A percentile compares a stretch with the other conserved stretches of the same genome.
Evolutionary conservation across 2,888 invertebrate genomes (phyloP).

Genomic region (Zygogramma bicolorata): DNA sequence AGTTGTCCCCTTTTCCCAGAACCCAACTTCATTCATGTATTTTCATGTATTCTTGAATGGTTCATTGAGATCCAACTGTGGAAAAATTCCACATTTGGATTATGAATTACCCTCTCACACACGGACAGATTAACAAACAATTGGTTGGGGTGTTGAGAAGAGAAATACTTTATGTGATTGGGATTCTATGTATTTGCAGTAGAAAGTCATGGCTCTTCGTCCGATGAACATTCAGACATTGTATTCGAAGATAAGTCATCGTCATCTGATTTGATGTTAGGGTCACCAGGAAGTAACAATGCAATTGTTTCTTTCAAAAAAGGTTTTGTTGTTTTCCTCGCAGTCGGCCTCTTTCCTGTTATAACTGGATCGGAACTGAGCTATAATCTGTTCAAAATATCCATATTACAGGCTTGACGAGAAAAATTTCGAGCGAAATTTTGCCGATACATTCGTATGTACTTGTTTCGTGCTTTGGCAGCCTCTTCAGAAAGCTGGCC

Average conservation of each 20-base stretch:
- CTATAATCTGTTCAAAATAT: slow-evolving; percentile 14
- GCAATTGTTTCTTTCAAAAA: not conserved
- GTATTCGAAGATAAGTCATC: not conserved
- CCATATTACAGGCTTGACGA: not conserved
- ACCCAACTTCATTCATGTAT: not conserved
- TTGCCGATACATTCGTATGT: too few relatives aligned
- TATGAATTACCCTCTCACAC: not conserved
- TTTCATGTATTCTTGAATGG: not conserved
- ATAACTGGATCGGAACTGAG: slow-evolving; percentile 8
- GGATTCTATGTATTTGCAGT: not conserved
- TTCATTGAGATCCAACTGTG: not conserved
- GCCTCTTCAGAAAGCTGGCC: not conserved
- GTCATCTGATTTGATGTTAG: not conserved
- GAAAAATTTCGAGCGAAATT: not conserved
- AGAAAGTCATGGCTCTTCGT: not conserved
- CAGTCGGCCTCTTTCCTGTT: slow-evolving; percentile 1
- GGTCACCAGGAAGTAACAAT: not conserved
- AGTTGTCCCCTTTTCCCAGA: not conserved
- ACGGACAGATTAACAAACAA: not conserved
- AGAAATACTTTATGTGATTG: not conserved
- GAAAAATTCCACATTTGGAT: not conserved
- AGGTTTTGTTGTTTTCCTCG: not conserved
- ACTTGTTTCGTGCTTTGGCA: not conserved
- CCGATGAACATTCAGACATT: not conserved
- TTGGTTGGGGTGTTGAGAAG: not conserved